Evolutionary conservation across 2,888 invertebrate genomes (phyloP), one percentile per base, ranked within the genome.

Genomic region (Xanthia togata): DNA sequence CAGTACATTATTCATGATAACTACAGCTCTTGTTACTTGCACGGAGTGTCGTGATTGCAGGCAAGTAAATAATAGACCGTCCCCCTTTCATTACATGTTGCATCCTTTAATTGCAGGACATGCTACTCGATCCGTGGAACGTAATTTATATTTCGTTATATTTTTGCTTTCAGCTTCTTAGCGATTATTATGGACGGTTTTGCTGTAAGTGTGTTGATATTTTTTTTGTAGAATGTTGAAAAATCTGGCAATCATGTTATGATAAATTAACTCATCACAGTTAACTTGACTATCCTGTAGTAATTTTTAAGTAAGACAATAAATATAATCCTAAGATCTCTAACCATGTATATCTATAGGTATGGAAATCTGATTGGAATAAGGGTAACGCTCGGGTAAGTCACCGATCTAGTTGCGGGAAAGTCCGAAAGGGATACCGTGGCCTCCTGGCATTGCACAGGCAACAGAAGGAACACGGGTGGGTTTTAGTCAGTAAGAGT

Each of bases 71-170:
- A 90, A 90, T 88, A 86, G 82, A 72, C 70, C 82, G 78, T 82
- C 78, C 84, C 78, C 57, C 76, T 82, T 87, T 81, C 80, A 85
- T 90, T 86, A 89, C 75, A 87, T 70, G 85, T 81, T 87, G 85
- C 87, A 84, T 90, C 87, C 87, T 86, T 88, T 91, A 91, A 92
- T 92, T 91, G 88, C 86, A 78, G 83, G 78, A 86, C 86, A 82
- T 82, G 89, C 78, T 85, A 88, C 85, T 88, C 84, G 88, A 86
- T 84, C 87, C 89, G 80, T 86, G 81, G 85, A 86, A 85, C 83
- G 86, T 91, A 85, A 90, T 87, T 90, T 85, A 89, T 88, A 82
- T 88, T 81, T 83, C 70, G 83, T 81, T 78, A 77, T 83, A 82
- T 88, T 92, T 90, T 90, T 89, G 85, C 82, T 81, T 53, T 57